Percentiles rank a stretch among this genome's conserved stretches.
Conservation (phyloP, 2,797 vertebrate genomes). For the Enteromius argenteus region DNA sequence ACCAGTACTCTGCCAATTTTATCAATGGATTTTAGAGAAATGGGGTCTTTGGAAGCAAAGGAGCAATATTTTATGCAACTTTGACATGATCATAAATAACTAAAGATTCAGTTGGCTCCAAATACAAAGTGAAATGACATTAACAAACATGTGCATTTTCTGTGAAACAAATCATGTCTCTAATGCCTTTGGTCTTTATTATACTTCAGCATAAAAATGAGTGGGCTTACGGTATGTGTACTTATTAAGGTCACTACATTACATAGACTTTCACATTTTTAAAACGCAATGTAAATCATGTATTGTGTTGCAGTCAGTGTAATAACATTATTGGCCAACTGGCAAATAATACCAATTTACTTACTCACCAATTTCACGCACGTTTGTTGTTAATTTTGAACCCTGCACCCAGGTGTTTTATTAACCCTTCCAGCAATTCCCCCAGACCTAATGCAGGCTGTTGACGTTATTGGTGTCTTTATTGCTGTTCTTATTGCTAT, state of each 20-base stretch:
- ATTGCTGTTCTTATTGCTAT: conserved; percentile 16
- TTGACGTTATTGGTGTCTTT: background rate
- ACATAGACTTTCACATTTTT: background rate
- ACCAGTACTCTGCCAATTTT: background rate
- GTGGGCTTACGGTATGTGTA: background rate
- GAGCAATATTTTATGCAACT: background rate
- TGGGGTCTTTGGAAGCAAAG: background rate
- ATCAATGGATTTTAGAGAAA: background rate
- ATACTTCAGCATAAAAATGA: background rate
- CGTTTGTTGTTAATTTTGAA: conserved; percentile 6
- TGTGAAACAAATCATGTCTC: background rate
- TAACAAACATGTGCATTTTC: background rate
- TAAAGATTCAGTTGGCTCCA: background rate
- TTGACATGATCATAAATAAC: background rate
- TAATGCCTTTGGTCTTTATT: background rate
- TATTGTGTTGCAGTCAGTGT: background rate
- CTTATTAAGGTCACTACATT: background rate
- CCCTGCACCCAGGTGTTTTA: conserved; percentile 3
- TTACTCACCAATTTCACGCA: background rate
- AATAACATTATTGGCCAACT: background rate
- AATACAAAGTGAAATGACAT: background rate
- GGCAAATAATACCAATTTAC: background rate
- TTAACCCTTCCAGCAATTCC: conserved; percentile 10
- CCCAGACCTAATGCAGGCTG: background rate
- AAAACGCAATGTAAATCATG: too few species aligned